Evolutionary conservation across 2,797 vertebrate genomes (phyloP).

Genomic region (Antennarius maculatus): DNA sequence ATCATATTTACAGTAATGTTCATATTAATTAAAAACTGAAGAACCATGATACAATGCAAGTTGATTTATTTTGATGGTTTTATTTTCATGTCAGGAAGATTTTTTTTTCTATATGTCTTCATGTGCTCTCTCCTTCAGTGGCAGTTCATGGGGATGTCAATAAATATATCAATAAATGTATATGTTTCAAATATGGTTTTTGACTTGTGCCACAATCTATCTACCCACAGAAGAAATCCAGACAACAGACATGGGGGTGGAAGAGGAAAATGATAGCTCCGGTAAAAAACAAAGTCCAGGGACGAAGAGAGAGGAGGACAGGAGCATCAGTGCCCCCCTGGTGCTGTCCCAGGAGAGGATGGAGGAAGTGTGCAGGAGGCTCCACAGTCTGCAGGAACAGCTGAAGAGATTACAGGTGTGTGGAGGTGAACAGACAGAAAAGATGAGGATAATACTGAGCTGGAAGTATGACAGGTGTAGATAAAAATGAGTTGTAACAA

Average conservation of each 20-base stretch:
- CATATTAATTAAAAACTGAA: too few relatives aligned
- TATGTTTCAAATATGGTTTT: not conserved
- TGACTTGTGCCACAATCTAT: not conserved
- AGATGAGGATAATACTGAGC: conserved; percentile 20
- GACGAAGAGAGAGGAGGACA: conserved; percentile 46
- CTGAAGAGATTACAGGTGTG: conserved; percentile 85
- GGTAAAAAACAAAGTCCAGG: conserved; percentile 37
- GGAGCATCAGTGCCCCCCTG: conserved; percentile 72
- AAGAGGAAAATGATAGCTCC: conserved; percentile 40
- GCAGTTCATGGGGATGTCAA: too few relatives aligned
- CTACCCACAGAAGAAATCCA: conserved; percentile 58
- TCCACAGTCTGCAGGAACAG: conserved; percentile 78
- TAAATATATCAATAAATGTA: too few relatives aligned
- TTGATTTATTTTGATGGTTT: too few relatives aligned
- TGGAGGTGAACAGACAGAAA: conserved; percentile 10
- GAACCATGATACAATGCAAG: too few relatives aligned
- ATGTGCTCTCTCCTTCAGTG: too few relatives aligned
- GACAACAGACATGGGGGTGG: conserved; percentile 28
- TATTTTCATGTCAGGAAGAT: too few relatives aligned
- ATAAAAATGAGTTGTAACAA: conserved; percentile 53
- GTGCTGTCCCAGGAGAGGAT: conserved; percentile 74
- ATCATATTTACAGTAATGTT: too few relatives aligned
- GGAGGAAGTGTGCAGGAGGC: conserved; percentile 76
- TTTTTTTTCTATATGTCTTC: too few relatives aligned
- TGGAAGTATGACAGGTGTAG: conserved; percentile 33